phyloP scores from a whole-genome alignment of 2,113 vertebrate genomes.

The Peromyscus californicus region DNA sequence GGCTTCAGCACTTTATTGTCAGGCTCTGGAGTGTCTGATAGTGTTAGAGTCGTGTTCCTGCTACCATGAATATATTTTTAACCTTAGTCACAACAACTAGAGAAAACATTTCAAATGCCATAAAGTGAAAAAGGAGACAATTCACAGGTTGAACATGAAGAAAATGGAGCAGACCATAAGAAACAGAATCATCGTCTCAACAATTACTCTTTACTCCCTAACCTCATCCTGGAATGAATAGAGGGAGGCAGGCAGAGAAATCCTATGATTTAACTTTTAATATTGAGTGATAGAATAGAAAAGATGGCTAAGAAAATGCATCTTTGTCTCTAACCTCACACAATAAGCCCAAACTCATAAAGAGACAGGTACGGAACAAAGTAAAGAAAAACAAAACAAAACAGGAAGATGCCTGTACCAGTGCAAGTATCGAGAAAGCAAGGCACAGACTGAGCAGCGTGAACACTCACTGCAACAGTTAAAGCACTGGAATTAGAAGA shows the following conservation, averaged over 20 bases:
- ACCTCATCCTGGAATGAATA: slow-evolving; percentile 8
- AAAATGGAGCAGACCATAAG: background rate
- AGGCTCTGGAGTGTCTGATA: background rate
- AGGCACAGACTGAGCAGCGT: background rate
- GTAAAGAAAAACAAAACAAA: background rate
- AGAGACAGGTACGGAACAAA: background rate
- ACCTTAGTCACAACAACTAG: background rate
- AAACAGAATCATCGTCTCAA: background rate
- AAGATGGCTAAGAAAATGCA: background rate
- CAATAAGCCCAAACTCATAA: background rate
- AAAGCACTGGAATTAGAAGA: background rate
- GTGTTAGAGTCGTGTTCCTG: background rate
- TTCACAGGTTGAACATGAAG: background rate
- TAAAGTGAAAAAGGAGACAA: background rate
- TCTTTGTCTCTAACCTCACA: background rate
- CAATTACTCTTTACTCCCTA: background rate
- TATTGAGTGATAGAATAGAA: background rate
- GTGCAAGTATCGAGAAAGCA: background rate
- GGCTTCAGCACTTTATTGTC: background rate
- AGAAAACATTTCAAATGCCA: background rate
- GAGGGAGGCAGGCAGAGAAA: background rate
- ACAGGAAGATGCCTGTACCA: background rate
- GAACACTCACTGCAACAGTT: background rate
- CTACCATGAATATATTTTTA: background rate
- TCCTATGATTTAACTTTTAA: background rate